phyloP scores from a whole-genome alignment of 1,140 invertebrate species.

The Ostrea edulis region DNA sequence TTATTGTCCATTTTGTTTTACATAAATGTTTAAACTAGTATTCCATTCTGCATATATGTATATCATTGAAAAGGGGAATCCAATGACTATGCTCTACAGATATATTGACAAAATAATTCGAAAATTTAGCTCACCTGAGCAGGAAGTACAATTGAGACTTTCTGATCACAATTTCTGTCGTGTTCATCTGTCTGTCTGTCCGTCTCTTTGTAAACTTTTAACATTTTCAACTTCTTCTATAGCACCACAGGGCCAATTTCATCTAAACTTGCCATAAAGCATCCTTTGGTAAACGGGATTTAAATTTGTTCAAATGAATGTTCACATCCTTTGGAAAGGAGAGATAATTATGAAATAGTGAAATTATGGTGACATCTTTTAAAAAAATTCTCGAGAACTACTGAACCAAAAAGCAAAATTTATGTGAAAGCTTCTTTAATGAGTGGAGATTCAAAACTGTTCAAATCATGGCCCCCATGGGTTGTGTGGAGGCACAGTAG shows the following conservation, averaged over 20 bases:
- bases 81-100: too few relatives aligned
- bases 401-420: background rate
- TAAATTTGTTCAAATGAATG: background rate
- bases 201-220: background rate
- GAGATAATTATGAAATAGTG: background rate
- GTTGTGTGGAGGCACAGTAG: too few relatives aligned
- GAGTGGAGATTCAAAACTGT: too few relatives aligned
- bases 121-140: background rate
- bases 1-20: too few relatives aligned
- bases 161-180: background rate
- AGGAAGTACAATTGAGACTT: background rate
- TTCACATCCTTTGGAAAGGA: background rate
- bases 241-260: background rate
- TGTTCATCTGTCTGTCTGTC: too few relatives aligned
- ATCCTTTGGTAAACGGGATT: background rate
- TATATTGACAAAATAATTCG: too few relatives aligned
- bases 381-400: background rate
- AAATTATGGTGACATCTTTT: background rate
- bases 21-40: too few relatives aligned
- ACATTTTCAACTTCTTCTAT: background rate
- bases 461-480: too few relatives aligned
- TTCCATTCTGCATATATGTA: too few relatives aligned
- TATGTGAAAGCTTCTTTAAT: background rate
- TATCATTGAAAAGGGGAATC: too few relatives aligned
- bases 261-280: background rate